Percentiles rank a stretch among this genome's conserved stretches.
Conservation (phyloP, 92 coral and sea anemone genomes). For the Zoanthus solanderi region DNA sequence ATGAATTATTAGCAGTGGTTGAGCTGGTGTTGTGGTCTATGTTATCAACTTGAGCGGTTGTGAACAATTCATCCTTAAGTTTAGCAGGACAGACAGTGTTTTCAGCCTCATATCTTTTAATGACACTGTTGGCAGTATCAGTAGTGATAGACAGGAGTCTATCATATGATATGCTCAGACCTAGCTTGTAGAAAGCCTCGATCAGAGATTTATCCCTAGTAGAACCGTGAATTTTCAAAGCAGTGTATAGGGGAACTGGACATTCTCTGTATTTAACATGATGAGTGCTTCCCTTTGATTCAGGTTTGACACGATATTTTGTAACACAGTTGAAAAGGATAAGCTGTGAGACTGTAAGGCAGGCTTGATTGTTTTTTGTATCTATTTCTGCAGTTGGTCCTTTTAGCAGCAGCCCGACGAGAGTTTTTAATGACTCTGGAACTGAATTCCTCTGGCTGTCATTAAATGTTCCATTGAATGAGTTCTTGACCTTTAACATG, state of each 20-base stretch:
- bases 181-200: slow-evolving; percentile 67
- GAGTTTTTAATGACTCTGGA: neutral
- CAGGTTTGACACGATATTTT: neutral
- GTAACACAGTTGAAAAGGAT: slow-evolving; percentile 28
- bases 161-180: slow-evolving; percentile 70
- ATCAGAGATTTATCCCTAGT: slow-evolving; percentile 66
- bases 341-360: slow-evolving; percentile 49
- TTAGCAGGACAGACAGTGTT: slow-evolving; percentile 70
- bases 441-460: slow-evolving; percentile 39
- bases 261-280: slow-evolving; percentile 61
- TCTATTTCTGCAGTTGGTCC: slow-evolving; percentile 33
- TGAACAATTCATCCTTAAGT: slow-evolving; percentile 58
- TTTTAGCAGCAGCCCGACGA: slow-evolving; percentile 31
- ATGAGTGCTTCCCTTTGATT: neutral
- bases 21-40: slow-evolving; percentile 82
- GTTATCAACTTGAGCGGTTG: slow-evolving; percentile 75
- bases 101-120: slow-evolving; percentile 58
- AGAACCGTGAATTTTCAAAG: slow-evolving; percentile 73
- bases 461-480: slow-evolving; percentile 36
- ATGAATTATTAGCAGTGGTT: slow-evolving; percentile 67
- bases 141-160: slow-evolving; percentile 66
- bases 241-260: slow-evolving; percentile 70
- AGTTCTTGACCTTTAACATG: slow-evolving; percentile 1
- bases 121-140: slow-evolving; percentile 64
- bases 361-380: slow-evolving; percentile 28